Conservation (phyloP, 2,797 vertebrate species). For the Crax fasciolata region DNA sequence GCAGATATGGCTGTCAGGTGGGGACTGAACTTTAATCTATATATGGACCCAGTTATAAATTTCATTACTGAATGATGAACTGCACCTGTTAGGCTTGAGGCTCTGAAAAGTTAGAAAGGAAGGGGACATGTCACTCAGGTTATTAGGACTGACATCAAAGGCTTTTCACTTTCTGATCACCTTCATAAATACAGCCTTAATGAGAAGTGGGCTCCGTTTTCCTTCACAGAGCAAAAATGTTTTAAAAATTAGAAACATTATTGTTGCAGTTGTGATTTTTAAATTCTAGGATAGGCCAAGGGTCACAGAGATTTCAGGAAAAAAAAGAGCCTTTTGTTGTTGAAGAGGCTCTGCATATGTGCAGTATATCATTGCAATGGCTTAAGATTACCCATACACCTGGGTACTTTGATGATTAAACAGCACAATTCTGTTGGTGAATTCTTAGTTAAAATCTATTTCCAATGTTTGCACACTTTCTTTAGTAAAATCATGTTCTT, state of each 20-base stretch:
- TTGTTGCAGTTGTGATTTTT: constrained; percentile 1
- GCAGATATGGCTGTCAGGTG: constrained; percentile 23
- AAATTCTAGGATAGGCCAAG: neutral
- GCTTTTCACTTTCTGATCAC: constrained; percentile 49
- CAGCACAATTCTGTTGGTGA: neutral
- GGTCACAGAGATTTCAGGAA: neutral
- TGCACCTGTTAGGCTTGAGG: constrained; percentile 16
- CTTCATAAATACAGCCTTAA: constrained; percentile 23
- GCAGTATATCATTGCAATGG: neutral
- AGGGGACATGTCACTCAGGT: neutral
- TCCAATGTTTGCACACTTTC: neutral
- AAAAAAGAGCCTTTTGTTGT: neutral
- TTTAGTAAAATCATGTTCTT: neutral
- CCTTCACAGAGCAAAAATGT: neutral
- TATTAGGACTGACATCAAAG: constrained; percentile 56
- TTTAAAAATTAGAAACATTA: constrained; percentile 51
- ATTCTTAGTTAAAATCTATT: neutral
- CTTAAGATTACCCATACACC: neutral
- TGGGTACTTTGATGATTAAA: neutral
- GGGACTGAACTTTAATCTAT: constrained; percentile 46
- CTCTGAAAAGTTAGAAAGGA: constrained; percentile 36
- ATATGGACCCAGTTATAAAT: constrained; percentile 9
- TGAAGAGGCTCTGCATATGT: neutral
- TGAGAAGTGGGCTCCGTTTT: neutral
- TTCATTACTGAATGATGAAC: constrained; percentile 54